Evolutionary conservation across 2,797 vertebrate genomes (phyloP).

Genomic region (Lophotriccus pileatus): DNA sequence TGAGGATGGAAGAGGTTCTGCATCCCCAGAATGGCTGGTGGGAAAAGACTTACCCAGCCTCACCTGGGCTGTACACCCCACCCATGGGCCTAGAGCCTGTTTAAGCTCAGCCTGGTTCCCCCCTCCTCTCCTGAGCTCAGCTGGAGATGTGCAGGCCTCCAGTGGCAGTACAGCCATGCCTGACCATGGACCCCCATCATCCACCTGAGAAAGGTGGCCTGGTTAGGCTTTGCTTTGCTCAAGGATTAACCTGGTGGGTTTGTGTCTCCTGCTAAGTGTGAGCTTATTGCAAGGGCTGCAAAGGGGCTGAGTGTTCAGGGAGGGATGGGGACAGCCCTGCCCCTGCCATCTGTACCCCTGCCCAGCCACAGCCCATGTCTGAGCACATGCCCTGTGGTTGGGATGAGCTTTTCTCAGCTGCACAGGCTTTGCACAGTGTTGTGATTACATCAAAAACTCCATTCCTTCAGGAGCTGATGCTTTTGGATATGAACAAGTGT

Average conservation of each 20-base stretch:
- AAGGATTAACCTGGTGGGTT: not conserved
- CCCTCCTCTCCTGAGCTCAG: accelerated
- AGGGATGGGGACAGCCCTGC: not conserved
- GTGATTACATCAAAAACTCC: accelerated
- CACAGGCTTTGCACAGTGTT: not conserved
- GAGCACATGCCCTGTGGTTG: accelerated
- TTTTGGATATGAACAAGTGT: accelerated
- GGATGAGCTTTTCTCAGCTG: not conserved
- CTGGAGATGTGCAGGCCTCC: accelerated
- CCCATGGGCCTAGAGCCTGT: not conserved
- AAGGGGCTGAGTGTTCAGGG: no score
- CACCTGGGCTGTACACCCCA: not conserved
- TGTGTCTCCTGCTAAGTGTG: accelerated
- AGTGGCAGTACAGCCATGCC: accelerated
- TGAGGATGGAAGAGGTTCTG: not conserved
- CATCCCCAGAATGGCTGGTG: not conserved
- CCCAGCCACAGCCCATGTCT: accelerated
- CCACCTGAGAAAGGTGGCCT: accelerated
- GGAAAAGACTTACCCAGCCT: not conserved
- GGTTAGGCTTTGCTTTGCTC: not conserved
- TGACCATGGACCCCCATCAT: accelerated
- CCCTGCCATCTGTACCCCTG: not conserved
- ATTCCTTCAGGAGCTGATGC: not conserved
- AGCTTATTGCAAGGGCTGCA: not conserved
- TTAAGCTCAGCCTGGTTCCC: not conserved